Base-by-base conservation (phyloP, 2,888 invertebrate genomes). In the Eulithis prunata region DNA sequence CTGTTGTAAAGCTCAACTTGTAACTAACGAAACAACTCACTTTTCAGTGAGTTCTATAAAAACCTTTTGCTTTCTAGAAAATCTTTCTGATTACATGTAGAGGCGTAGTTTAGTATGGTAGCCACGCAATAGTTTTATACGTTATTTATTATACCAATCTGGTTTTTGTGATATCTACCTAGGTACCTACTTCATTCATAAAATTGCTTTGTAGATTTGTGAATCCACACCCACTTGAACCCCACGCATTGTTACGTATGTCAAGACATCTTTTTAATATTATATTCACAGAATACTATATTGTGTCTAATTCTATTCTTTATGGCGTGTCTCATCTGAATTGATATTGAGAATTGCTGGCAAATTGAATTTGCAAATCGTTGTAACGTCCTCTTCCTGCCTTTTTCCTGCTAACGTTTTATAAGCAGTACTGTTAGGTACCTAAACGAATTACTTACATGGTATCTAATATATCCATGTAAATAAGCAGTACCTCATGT, bases 151-250 rank as follows among this genome's bases (percentile, higher is more conserved):
- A 41, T 41, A 41, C 7, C 5, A 5, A 41, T 41, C 41, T 41
- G 41, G 10, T 47, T 47, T 49, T 49, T 49, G 41, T 47, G 28
- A 58, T 55, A 41, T 8, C 41, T 41, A 41, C 41, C 14, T 21
- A 57, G 14, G 57, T 41, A 41, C 41, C 14, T 21, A 57, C 36
- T 63, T 62, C n/a, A 53, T 47, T 56, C n/a, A 13, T 41, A 28
- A 14, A 21, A 21, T 7, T 21, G 43, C n/a, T 57, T n/a, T 57
- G 43, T 46, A 28, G 49, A 57, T 56, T 51, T 62, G 14, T 55
- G 13, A 57, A 61, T 49, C 55, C 57, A 46, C 53, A 58, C 66
- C 62, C 55, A 66, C 66, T 55, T 59, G 12, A 49, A 62, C 55
- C 62, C 66, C 58, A 66, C 62, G 55, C 58, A 57, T 13, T 28